phyloP scores from a whole-genome alignment of 2,888 invertebrate genomes.

The Hemithea aestivaria region DNA sequence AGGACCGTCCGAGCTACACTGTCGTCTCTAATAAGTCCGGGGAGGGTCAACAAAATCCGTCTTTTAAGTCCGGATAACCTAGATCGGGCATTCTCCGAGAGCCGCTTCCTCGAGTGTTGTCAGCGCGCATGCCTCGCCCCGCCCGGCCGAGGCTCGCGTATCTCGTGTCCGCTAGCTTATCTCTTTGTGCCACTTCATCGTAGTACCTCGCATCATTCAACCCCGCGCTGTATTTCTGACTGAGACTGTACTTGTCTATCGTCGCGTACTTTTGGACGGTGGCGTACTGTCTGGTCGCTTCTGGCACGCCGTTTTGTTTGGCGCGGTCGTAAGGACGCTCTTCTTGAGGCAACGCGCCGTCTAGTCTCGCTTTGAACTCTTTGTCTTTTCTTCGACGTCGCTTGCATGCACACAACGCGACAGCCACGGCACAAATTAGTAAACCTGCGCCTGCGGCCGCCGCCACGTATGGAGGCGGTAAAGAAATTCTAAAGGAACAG shows the following conservation, averaged over 20 bases:
- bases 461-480: conserved; percentile 83
- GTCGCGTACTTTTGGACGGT: conserved; percentile 77
- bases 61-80: conserved; percentile 81
- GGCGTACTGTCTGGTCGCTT: conserved; percentile 65
- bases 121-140: conserved; percentile 59
- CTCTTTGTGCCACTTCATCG: conserved; percentile 73
- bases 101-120: conserved; percentile 59
- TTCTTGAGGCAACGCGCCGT: conserved; percentile 77
- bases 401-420: conserved; percentile 81
- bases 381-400: conserved; percentile 79
- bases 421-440: conserved; percentile 77
- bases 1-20: conserved; percentile 49
- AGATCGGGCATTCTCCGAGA: conserved; percentile 72
- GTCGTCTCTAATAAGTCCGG: conserved; percentile 72
- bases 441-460: conserved; percentile 82
- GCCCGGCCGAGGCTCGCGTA: conserved; percentile 72
- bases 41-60: conserved; percentile 86
- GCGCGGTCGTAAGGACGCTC: conserved; percentile 81
- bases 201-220: conserved; percentile 75
- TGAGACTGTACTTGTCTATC: conserved; percentile 75
- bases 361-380: conserved; percentile 80
- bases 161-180: conserved; percentile 72
- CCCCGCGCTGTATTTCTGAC: conserved; percentile 75
- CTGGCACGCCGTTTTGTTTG: conserved; percentile 69
- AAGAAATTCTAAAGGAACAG: conserved; percentile 84